These are phyloP conservation scores for Halocynthia roretzi DNA, from an alignment of 23 tunicate species.

Conservation along the genomic window DNA sequence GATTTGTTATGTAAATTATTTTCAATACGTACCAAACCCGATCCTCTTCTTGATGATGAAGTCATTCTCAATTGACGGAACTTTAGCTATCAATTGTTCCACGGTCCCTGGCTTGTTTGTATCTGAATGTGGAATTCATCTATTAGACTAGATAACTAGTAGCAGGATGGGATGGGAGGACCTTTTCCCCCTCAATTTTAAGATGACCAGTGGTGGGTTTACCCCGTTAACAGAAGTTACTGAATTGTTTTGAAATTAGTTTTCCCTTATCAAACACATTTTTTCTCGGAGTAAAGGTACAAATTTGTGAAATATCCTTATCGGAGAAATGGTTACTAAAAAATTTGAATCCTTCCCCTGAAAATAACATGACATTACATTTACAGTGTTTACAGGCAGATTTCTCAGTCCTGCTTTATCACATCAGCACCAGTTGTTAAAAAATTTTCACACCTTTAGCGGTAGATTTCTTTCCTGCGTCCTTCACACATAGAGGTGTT, in stretches of 20 bases:
- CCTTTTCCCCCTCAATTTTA: too few relatives aligned
- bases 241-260: too few relatives aligned
- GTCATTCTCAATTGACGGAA: constrained; percentile 51
- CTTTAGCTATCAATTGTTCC: constrained; percentile 10
- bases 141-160: too few relatives aligned
- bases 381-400: neutral
- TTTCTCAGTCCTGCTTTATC: neutral
- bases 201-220: too few relatives aligned
- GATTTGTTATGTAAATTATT: neutral
- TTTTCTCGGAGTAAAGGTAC: too few relatives aligned
- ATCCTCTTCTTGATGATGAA: constrained; percentile 51
- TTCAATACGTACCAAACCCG: constrained; percentile 51
- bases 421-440: too few relatives aligned
- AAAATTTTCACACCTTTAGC: neutral
- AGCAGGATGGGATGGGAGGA: too few relatives aligned
- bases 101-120: constrained; percentile 15
- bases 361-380: neutral
- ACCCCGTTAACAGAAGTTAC: too few relatives aligned
- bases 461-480: neutral
- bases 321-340: too few relatives aligned
- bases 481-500: neutral
- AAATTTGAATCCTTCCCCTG: neutral
- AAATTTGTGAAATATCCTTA: too few relatives aligned
- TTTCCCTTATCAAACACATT: too few relatives aligned
- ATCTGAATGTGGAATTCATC: neutral